A percentile compares a stretch with the other conserved stretches of the same genome.
Conservation (phyloP, 2,888 invertebrate genomes). For the Drosophila kokeensis region DNA sequence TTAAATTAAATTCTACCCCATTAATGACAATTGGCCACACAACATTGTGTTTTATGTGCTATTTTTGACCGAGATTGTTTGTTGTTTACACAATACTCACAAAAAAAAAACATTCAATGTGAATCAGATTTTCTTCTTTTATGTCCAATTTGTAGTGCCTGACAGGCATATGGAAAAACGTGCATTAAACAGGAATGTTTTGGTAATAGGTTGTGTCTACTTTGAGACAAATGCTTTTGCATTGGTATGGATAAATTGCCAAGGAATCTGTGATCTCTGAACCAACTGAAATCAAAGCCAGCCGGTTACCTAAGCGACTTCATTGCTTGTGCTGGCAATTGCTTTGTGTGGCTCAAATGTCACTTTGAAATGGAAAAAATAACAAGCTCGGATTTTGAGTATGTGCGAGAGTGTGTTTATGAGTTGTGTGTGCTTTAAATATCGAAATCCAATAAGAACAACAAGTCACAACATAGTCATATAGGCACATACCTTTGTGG, state of each 20-base stretch:
- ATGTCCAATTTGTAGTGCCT: constrained; percentile 9
- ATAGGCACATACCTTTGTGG: background rate
- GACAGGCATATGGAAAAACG: background rate
- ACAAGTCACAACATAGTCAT: background rate
- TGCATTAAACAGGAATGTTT: background rate
- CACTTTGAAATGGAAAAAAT: constrained; percentile 38
- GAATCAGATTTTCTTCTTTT: background rate
- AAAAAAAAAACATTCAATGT: background rate
- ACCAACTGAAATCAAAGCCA: constrained; percentile 32
- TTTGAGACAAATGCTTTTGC: background rate
- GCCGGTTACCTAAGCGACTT: constrained; percentile 43
- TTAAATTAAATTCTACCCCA: background rate
- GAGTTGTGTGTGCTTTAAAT: constrained; percentile 24
- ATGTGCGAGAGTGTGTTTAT: constrained; percentile 19
- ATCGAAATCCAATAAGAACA: constrained; percentile 49
- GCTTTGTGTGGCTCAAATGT: constrained; percentile 28
- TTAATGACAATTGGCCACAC: background rate
- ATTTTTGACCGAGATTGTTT: background rate
- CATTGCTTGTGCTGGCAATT: constrained; percentile 14
- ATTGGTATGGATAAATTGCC: constrained; percentile 8
- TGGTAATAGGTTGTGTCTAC: background rate
- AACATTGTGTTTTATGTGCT: background rate
- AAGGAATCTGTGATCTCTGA: constrained; percentile 41
- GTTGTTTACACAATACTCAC: background rate
- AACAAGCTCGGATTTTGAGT: constrained; percentile 33